Evolutionary conservation across 1,140 invertebrate genomes (phyloP), one percentile per base, ranked within the genome.

Genomic region (Ephestia elutella): DNA sequence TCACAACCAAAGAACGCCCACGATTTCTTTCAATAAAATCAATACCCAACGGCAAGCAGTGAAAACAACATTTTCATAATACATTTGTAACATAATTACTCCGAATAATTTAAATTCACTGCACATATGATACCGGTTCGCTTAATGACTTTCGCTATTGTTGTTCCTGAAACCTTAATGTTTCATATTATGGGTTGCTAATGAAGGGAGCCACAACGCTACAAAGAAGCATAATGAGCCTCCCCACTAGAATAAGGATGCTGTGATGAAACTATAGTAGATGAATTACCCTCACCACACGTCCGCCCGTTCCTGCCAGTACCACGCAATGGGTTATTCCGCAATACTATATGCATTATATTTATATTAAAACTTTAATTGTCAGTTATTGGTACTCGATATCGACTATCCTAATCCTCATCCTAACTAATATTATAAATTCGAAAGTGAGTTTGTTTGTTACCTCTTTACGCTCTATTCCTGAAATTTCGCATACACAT

Each of bases 171-270:
- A 53, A 18, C 21, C 20, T 20, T 53, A 53, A 54, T 54, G 56
- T 63, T 57, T 38, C 51, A 65, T 60, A 59, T 64, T 68, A 50
- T 28, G 59, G 54, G 55, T 63, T 35, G 17, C 54, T 67, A 67
- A 67, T 63, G 55, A 62, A 62, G 30, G 54, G 48, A 57, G 32
- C 49, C 54, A 25, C 21, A 19, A 55, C 51, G 56, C 25, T 30
- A 66, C 66, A 68, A 68, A 68, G 69, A 62, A 63, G 58, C 56
- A 50, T 63, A 64, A 71, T 62, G 68, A 68, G 54, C 35, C 60
- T 49, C 53, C 59, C 57, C 48, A 54, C 51, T 35, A 20, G 44
- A 49, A 57, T 56, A 61, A 59, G 54, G 57, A 58, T 55, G 60
- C 54, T 62, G 50, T 57, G 54, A 58, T 64, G 54, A 64, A 66